These are phyloP conservation scores for Alcedo quadribrachys DNA, from an alignment of 2,797 vertebrate genomes.

Conservation along the genomic window DNA sequence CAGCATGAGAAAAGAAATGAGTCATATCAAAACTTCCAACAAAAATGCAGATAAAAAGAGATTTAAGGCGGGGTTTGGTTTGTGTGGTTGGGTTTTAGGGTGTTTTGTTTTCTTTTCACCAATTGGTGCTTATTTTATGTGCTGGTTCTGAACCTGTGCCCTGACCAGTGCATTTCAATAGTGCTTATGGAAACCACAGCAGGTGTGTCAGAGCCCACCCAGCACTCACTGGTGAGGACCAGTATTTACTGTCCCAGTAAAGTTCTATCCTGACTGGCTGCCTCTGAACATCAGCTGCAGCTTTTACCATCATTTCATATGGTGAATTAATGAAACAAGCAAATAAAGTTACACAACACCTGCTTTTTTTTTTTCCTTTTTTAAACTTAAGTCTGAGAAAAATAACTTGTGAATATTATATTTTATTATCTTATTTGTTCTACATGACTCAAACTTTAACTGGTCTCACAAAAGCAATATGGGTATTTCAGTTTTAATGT, in stretches of 20 bases:
- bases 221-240: neutral
- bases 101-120: neutral
- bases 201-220: neutral
- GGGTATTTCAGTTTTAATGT: neutral
- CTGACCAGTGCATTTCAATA: neutral
- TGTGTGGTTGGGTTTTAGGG: no score
- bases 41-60: neutral
- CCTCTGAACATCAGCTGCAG: neutral
- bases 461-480: neutral
- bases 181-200: neutral
- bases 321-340: neutral
- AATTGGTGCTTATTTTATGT: neutral
- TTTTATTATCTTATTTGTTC: neutral
- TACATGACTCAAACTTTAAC: neutral
- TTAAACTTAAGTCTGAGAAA: neutral
- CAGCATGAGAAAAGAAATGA: neutral
- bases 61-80: neutral
- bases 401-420: neutral
- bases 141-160: neutral
- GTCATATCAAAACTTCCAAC: neutral
- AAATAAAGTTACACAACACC: neutral
- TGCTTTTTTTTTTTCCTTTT: neutral
- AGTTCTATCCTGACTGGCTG: neutral
- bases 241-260: neutral
- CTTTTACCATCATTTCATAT: neutral